A percentile compares a stretch with the other conserved stretches of the same genome.
phyloP scores from a whole-genome alignment of 2,888 invertebrate genomes.

The Drosophila melanosoma region DNA sequence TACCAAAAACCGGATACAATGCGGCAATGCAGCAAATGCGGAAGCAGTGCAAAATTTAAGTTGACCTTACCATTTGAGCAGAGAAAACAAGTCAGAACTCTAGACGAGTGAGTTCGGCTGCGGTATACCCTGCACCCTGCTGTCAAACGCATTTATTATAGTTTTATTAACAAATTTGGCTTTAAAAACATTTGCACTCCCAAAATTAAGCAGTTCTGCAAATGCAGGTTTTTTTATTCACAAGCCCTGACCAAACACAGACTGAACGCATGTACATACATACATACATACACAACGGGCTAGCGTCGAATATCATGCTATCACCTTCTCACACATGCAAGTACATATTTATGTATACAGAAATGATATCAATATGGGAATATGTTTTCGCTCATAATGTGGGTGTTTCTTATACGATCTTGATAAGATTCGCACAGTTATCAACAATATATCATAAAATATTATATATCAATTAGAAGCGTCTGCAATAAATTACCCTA shows the following conservation, averaged over 20 bases:
- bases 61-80: conserved; percentile 14
- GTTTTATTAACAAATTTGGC: neutral
- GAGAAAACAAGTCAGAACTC: neutral
- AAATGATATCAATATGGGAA: neutral
- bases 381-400: neutral
- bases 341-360: neutral
- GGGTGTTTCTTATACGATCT: neutral
- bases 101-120: neutral
- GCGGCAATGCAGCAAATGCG: conserved; percentile 3
- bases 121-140: neutral
- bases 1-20: too few species aligned
- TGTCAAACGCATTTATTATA: neutral
- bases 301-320: neutral
- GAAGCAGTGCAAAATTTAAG: conserved; percentile 16
- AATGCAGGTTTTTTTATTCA: neutral
- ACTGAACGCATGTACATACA: neutral
- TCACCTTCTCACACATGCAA: neutral
- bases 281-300: neutral
- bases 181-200: neutral
- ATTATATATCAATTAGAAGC: neutral
- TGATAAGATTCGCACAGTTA: neutral
- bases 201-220: neutral
- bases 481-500: too few species aligned
- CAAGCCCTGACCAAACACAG: neutral
- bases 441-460: neutral